A percentile compares a stretch with the other conserved stretches of the same genome.
These are phyloP conservation scores for Dendrocincla tyrannina DNA, from an alignment of 2,797 vertebrate genomes.

Conservation along the genomic window DNA sequence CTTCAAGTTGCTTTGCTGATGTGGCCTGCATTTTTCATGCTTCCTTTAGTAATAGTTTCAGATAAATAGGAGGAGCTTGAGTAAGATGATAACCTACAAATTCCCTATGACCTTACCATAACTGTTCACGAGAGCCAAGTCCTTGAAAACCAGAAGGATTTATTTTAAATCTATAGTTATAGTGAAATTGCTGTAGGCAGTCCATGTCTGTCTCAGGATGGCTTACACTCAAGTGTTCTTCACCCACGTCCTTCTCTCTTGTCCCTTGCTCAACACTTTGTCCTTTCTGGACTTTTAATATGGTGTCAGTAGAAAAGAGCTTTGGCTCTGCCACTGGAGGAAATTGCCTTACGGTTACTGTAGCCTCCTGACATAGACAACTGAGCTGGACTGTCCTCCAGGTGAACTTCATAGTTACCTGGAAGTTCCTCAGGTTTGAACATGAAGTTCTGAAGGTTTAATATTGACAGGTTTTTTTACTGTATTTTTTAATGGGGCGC, in stretches of 20 bases:
- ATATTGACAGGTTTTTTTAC: not conserved
- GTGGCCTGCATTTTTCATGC: not conserved
- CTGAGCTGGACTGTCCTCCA: not conserved
- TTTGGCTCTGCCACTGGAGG: not conserved
- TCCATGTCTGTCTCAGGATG: not conserved
- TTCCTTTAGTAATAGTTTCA: not conserved
- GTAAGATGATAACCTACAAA: not conserved
- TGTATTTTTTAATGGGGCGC: not conserved
- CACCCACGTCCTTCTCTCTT: not conserved
- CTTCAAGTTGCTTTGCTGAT: not conserved
- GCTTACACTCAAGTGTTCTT: not conserved
- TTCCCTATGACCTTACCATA: not conserved
- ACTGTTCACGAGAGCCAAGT: not conserved
- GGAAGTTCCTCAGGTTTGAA: not conserved
- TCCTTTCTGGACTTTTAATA: not conserved
- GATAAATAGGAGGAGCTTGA: not conserved
- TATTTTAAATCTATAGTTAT: not conserved
- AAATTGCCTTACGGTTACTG: not conserved
- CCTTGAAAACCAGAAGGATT: not conserved
- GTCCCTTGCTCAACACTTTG: not conserved
- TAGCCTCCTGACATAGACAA: not conserved
- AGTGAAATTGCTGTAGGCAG: not conserved
- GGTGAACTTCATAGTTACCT: not conserved
- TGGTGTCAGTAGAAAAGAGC: not conserved
- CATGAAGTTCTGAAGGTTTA: not conserved